These are phyloP conservation scores for Lithophane ornitopus DNA, from an alignment of 2,888 invertebrate species.

Conservation along the genomic window DNA sequence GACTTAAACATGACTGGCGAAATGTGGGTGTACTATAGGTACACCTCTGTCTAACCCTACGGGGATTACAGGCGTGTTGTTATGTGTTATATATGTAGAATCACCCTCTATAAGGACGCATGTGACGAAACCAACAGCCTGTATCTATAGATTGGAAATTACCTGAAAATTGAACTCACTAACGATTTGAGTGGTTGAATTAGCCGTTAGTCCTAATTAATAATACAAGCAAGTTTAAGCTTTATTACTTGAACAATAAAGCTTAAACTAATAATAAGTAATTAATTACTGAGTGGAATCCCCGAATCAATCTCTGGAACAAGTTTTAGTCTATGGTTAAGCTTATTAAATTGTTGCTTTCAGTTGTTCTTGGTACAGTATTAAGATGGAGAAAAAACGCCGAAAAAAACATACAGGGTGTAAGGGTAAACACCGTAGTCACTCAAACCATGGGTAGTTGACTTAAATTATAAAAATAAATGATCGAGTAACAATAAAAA, in stretches of 20 bases:
- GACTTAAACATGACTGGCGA: too few species aligned
- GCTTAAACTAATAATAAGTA: conserved; percentile 20
- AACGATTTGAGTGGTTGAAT: conserved; percentile 18
- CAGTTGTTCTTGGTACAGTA: too few species aligned
- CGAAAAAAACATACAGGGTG: too few species aligned
- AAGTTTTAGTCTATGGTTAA: conserved; percentile 19
- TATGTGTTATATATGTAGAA: not conserved
- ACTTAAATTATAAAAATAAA: too few species aligned
- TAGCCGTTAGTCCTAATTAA: conserved; percentile 8
- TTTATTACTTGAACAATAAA: not conserved
- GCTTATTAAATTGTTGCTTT: conserved; percentile 15
- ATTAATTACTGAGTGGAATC: conserved; percentile 17
- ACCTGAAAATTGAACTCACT: conserved; percentile 6
- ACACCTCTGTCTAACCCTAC: not conserved
- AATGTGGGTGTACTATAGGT: not conserved
- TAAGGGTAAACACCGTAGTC: too few species aligned
- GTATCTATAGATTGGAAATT: not conserved
- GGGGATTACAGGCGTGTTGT: not conserved
- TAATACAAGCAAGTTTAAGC: conserved; percentile 15
- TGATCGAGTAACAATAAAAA: too few species aligned
- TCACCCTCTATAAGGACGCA: not conserved
- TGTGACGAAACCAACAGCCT: not conserved
- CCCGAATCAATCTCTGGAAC: not conserved
- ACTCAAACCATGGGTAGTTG: too few species aligned
- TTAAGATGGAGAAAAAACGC: too few species aligned